These are phyloP conservation scores for roundworm (Caenorhabditis elegans) DNA, from an alignment of 1,140 invertebrate genomes.

Conservation along the genomic window DNA sequence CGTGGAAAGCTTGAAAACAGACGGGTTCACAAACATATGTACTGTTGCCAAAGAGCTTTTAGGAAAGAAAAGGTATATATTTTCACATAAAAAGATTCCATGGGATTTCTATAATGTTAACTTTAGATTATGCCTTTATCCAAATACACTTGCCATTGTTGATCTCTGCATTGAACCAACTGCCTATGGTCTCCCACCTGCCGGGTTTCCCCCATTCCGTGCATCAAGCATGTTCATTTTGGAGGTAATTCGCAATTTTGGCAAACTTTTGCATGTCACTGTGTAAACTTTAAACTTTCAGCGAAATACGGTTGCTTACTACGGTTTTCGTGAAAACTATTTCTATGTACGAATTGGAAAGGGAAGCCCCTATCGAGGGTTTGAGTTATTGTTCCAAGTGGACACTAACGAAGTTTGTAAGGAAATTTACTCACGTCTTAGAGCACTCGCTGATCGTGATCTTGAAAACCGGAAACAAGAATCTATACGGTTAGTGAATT, in stretches of 20 bases:
- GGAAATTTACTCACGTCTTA: not conserved
- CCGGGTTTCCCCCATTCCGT: not conserved
- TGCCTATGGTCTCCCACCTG: not conserved
- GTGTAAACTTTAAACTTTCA: not conserved
- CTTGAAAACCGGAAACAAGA: not conserved
- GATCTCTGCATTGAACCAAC: slow-evolving; percentile 27
- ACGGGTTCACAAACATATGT: not conserved
- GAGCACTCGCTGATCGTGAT: not conserved
- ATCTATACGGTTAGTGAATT: not conserved
- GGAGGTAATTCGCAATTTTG: not conserved
- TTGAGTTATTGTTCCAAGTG: not conserved
- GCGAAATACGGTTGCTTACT: not conserved
- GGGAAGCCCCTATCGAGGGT: not conserved
- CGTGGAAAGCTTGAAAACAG: not conserved
- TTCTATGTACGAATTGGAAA: not conserved
- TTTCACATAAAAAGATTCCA: not conserved
- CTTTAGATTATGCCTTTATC: slow-evolving; percentile 22
- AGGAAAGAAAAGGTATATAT: not conserved
- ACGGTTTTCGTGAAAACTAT: not conserved
- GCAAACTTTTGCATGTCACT: not conserved
- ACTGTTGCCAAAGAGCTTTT: not conserved
- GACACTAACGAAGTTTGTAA: not conserved
- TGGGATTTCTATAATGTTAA: not conserved
- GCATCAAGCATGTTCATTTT: not conserved
- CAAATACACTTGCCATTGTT: not conserved